Base-by-base conservation (phyloP, 2,888 invertebrate species). In the Pachydiplax longipennis region DNA sequence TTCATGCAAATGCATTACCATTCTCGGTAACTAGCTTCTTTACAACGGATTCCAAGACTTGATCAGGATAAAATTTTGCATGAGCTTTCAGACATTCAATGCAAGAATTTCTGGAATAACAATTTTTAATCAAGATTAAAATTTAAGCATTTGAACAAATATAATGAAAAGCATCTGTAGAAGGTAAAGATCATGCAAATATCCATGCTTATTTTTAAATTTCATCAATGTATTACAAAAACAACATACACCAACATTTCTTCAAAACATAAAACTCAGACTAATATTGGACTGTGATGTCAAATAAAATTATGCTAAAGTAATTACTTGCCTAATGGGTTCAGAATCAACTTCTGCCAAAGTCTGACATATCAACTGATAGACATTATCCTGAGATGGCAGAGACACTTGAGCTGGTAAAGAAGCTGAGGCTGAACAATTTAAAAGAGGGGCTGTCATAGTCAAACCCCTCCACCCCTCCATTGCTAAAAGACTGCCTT, bases 11-110 rank as follows among this genome's bases (percentile, higher is more conserved):
- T 83, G 22, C 22, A 37, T 87, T 87, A 87, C 87, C 87, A 61
- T 65, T 12, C 5, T 87, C 87, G 37, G 61, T 12, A 87, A 87
- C 53, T 40, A 87, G 35, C 61, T 31, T 44, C 40, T 80, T 94
- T 1, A 96, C 94, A 6, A 95, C 94, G 61, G 94, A 92, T 92
- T 94, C 95, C 93, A 92, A 58, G 15, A 96, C 92, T 95, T 95
- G 94, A 93, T 92, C 94, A 0, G 95, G 95, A 93, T 95, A 95
- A 91, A 94, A 94, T 91, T 93, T 93, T 0, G 95, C 95, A 91
- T 96, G 95, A 58, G 94, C 93, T 91, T 95, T 94, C n/a, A 96
- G 93, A 37, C 95, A 94, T 92, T 94, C 93, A 35, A 91, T 40
- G 37, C 90, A 91, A 65, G 91, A 91, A 80, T 91, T 80, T 80